A percentile compares a stretch with the other conserved stretches of the same genome.
Evolutionary conservation across 1,140 invertebrate genomes (phyloP).

Genomic region (Drosophila serrata): DNA sequence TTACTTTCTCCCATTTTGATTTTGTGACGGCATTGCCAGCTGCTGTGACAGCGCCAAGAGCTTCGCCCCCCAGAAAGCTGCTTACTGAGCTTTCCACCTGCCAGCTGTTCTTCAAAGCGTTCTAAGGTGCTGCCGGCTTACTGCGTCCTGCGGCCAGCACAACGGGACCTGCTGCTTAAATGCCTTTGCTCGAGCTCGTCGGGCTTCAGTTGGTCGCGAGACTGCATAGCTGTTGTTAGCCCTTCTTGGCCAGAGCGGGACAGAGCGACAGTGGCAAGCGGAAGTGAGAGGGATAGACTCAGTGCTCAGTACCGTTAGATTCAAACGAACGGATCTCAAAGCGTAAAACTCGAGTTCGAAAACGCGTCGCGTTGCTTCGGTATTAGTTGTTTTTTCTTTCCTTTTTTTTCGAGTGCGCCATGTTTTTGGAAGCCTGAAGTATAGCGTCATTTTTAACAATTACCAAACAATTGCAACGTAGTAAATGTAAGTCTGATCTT

Average conservation of each 20-base stretch:
- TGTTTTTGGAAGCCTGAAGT: background rate
- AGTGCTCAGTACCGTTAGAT: conserved; percentile 10
- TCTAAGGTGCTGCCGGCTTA: conserved; percentile 46
- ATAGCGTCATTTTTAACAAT: background rate
- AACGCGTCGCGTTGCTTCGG: background rate
- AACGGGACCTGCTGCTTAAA: conserved; percentile 55
- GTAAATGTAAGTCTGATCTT: conserved; percentile 15
- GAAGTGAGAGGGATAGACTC: conserved; percentile 3
- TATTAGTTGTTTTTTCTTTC: background rate
- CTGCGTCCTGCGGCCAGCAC: conserved; percentile 18
- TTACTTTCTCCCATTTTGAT: background rate
- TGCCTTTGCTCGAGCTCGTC: conserved; percentile 49
- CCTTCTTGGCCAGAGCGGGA: conserved; percentile 8
- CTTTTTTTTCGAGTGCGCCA: conserved; percentile 13
- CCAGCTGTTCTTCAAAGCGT: conserved; percentile 31
- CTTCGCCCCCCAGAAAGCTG: conserved; percentile 15
- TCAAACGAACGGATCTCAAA: conserved; percentile 12
- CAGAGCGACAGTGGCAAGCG: conserved; percentile 5
- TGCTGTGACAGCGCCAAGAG: background rate
- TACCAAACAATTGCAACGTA: background rate
- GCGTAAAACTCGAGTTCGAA: background rate
- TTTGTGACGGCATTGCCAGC: conserved; percentile 47
- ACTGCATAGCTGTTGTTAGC: conserved; percentile 69
- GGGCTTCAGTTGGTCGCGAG: conserved; percentile 79
- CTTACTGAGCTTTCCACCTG: conserved; percentile 36